phyloP scores from a whole-genome alignment of 2,113 vertebrate genomes.

The Cromileptes altivelis region DNA sequence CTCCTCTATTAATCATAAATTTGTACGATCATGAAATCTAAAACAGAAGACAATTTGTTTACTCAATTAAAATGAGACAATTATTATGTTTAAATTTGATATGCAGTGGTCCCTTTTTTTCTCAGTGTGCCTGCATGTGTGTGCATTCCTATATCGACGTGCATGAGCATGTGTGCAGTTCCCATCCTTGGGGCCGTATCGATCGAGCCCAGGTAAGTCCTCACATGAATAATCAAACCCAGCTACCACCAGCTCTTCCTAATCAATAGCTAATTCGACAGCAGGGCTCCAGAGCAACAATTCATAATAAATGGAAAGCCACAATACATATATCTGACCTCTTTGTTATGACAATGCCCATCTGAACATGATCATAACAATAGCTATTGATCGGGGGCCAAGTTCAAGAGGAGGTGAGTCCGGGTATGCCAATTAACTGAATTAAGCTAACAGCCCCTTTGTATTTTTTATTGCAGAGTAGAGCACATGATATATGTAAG shows the following conservation, averaged over 20 bases:
- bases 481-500: constrained; percentile 54
- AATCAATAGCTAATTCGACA: constrained; percentile 82
- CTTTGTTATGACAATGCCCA: constrained; percentile 78
- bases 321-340: constrained; percentile 77
- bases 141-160: constrained; percentile 39
- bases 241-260: constrained; percentile 66
- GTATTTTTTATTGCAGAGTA: constrained; percentile 54
- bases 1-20: neutral
- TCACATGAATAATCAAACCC: constrained; percentile 80
- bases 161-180: constrained; percentile 54
- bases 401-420: constrained; percentile 73
- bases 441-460: constrained; percentile 60
- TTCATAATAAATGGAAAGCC: constrained; percentile 78
- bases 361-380: constrained; percentile 77
- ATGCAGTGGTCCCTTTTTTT: constrained; percentile 11
- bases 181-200: constrained; percentile 69
- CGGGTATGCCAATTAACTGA: constrained; percentile 69
- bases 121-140: constrained; percentile 16
- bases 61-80: neutral
- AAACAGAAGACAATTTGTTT: neutral
- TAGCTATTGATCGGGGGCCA: constrained; percentile 65
- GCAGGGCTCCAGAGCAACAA: constrained; percentile 64
- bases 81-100: constrained; percentile 12
- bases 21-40: constrained; percentile 7
- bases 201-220: constrained; percentile 71